phyloP scores from a whole-genome alignment of 1,140 invertebrate genomes.

The Bombus confusus region DNA sequence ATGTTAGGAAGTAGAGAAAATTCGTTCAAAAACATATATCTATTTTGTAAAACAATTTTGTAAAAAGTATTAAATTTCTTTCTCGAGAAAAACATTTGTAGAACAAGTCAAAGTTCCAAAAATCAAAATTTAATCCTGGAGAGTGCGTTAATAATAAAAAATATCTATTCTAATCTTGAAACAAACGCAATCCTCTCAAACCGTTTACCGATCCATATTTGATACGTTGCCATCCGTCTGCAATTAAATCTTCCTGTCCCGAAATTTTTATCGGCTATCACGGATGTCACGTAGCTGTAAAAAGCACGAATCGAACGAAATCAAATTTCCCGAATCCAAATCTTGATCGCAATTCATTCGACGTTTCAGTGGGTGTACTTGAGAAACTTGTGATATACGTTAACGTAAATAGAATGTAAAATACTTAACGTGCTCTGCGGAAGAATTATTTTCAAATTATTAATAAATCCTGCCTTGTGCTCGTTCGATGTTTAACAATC shows the following conservation, averaged over 20 bases:
- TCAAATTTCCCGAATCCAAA: background rate
- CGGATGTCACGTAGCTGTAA: constrained; percentile 15
- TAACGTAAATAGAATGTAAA: background rate
- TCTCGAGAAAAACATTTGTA: background rate
- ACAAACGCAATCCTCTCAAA: constrained; percentile 9
- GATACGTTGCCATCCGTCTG: constrained; percentile 11
- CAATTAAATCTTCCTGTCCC: constrained; percentile 20
- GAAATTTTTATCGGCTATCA: constrained; percentile 8
- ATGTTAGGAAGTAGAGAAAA: background rate
- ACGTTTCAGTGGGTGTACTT: background rate
- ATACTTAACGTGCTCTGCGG: too few species aligned
- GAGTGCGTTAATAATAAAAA: background rate
- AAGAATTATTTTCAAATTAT: background rate
- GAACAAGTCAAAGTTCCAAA: background rate
- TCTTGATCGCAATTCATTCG: background rate
- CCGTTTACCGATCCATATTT: constrained; percentile 22
- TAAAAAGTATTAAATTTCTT: background rate
- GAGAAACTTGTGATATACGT: background rate
- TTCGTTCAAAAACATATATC: too few species aligned
- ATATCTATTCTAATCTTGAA: constrained; percentile 9
- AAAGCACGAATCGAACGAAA: constrained; percentile 20
- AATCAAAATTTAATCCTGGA: background rate
- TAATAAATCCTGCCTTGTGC: background rate
- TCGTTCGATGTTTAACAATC: background rate
- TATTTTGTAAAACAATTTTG: background rate